phyloP scores from a whole-genome alignment of 2,797 vertebrate genomes.

The Myioborus miniatus region DNA sequence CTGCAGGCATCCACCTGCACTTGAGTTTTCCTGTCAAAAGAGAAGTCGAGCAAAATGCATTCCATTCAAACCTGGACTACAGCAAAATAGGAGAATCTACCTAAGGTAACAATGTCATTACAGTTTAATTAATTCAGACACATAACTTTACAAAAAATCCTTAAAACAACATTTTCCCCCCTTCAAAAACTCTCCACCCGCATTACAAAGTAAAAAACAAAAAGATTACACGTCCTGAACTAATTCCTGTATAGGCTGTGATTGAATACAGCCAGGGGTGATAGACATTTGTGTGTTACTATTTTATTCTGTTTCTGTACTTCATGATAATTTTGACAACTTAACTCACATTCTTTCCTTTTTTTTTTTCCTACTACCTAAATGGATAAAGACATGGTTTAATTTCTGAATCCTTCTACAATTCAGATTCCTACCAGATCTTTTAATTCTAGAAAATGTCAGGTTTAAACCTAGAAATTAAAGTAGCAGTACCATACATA shows the following conservation, averaged over 20 bases:
- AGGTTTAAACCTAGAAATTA: neutral
- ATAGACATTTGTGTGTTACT: accelerated
- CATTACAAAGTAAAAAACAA: neutral
- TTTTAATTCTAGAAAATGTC: neutral
- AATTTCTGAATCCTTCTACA: neutral
- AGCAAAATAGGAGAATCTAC: neutral
- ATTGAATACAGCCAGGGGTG: neutral
- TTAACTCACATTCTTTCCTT: neutral
- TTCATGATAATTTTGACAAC: neutral
- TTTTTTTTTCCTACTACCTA: neutral
- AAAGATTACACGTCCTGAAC: neutral
- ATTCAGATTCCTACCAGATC: neutral
- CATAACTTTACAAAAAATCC: neutral
- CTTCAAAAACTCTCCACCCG: neutral
- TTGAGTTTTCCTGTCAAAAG: neutral
- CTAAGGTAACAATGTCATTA: neutral
- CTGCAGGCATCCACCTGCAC: neutral
- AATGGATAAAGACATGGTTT: neutral
- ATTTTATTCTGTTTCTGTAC: neutral
- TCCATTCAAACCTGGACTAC: neutral
- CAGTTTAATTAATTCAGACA: neutral
- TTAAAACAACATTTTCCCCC: neutral
- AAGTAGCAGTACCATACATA: neutral
- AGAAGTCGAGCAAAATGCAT: neutral
- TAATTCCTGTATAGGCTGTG: neutral